Evolutionary conservation across 2,113 vertebrate genomes (phyloP).

Genomic region (Gymnocephalus cernua): DNA sequence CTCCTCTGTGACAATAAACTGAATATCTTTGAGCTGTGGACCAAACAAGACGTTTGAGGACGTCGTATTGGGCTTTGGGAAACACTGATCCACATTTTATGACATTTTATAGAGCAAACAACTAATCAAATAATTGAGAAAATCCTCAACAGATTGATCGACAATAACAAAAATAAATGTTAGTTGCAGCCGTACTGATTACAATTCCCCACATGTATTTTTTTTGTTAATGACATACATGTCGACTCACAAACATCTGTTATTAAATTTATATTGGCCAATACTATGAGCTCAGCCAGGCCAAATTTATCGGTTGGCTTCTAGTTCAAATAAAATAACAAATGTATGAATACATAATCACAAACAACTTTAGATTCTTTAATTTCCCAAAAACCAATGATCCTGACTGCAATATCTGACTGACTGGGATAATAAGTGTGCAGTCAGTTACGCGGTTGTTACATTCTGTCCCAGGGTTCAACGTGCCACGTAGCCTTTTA

Average conservation of each 20-base stretch:
- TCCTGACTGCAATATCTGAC: background rate
- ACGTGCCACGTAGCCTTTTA: constrained; percentile 7
- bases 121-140: too few species aligned
- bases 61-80: too few species aligned
- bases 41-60: too few species aligned
- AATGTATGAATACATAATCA: background rate
- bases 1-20: too few species aligned
- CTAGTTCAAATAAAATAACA: background rate
- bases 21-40: too few species aligned
- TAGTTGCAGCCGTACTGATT: background rate
- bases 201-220: too few species aligned
- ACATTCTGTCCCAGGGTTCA: background rate
- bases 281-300: background rate
- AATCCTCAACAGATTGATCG: too few species aligned
- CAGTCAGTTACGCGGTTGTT: too few species aligned
- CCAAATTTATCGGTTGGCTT: background rate
- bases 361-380: background rate
- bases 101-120: too few species aligned
- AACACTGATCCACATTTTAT: too few species aligned
- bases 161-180: too few species aligned
- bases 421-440: background rate
- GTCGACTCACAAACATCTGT: background rate
- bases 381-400: background rate
- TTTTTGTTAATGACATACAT: background rate
- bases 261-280: background rate